A percentile compares a stretch with the other conserved stretches of the same genome.
These are phyloP conservation scores for Psilopogon haemacephalus DNA, from an alignment of 2,113 vertebrate species.

Conservation along the genomic window DNA sequence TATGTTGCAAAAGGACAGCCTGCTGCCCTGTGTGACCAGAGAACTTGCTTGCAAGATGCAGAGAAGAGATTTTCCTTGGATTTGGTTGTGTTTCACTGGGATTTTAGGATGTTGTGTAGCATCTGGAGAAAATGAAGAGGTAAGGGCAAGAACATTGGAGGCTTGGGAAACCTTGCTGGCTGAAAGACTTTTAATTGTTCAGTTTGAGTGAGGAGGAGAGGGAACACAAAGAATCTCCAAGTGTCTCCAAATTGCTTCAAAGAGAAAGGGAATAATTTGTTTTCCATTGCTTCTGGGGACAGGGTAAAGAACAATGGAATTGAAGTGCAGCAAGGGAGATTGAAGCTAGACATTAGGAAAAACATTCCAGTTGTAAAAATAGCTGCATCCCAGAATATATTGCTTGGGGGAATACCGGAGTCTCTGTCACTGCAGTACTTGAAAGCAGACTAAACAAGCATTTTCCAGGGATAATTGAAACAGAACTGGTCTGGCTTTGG, in stretches of 20 bases:
- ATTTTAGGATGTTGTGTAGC: neutral
- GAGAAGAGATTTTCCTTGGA: neutral
- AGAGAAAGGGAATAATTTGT: slow-evolving; percentile 18
- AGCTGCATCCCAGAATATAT: neutral
- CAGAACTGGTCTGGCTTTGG: neutral
- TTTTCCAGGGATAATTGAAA: neutral
- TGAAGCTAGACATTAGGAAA: neutral
- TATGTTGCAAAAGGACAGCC: accelerated
- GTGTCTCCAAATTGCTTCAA: neutral
- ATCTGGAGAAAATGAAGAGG: neutral
- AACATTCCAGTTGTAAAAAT: neutral
- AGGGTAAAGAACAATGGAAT: neutral
- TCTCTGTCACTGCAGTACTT: neutral
- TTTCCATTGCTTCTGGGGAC: slow-evolving; percentile 10
- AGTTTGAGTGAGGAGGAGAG: accelerated
- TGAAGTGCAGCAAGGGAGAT: neutral
- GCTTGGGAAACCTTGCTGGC: neutral
- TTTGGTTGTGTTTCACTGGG: neutral
- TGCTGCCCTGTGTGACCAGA: accelerated
- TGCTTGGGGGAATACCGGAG: neutral
- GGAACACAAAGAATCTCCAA: neutral
- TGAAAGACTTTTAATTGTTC: neutral
- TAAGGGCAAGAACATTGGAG: neutral
- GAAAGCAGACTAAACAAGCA: neutral
- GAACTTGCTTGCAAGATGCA: no score